A percentile compares a stretch with the other conserved stretches of the same genome.
Evolutionary conservation across 2,888 invertebrate species (phyloP).

Genomic region (Spatulosminthurus flaviceps): DNA sequence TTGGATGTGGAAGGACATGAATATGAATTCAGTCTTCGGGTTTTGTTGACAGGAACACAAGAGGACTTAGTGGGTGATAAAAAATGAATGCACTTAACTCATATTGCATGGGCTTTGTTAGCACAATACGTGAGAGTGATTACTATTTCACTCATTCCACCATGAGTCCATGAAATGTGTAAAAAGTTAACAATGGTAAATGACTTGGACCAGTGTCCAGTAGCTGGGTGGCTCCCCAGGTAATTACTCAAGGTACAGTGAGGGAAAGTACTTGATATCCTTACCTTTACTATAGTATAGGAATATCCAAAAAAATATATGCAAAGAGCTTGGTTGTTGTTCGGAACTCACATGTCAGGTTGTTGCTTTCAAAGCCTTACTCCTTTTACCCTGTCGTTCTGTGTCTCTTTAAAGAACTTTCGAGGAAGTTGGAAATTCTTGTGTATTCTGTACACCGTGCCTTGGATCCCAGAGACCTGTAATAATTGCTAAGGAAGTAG

Average conservation of each 20-base stretch:
- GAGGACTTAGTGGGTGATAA: slow-evolving; percentile 54
- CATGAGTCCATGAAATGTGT: slow-evolving; percentile 33
- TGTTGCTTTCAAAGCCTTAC: not conserved
- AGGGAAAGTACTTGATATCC: slow-evolving; percentile 32
- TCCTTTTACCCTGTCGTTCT: not conserved
- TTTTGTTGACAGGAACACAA: slow-evolving; percentile 54
- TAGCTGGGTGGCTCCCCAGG: slow-evolving; percentile 55
- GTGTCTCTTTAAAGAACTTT: too few relatives aligned
- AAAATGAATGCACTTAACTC: slow-evolving; percentile 50
- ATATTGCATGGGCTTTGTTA: slow-evolving; percentile 17
- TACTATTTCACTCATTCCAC: slow-evolving; percentile 33
- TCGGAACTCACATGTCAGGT: slow-evolving; percentile 5
- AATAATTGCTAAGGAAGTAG: too few relatives aligned
- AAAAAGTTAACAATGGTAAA: slow-evolving; percentile 41
- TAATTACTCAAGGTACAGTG: slow-evolving; percentile 50
- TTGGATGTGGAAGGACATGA: not conserved
- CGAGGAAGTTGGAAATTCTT: too few relatives aligned
- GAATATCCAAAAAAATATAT: not conserved
- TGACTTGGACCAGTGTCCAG: slow-evolving; percentile 39
- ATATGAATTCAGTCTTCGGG: not conserved
- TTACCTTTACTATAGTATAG: too few relatives aligned
- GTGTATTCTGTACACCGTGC: too few relatives aligned
- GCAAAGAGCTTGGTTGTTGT: slow-evolving; percentile 13
- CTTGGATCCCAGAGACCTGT: too few relatives aligned
- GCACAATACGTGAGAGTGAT: slow-evolving; percentile 36